Evolutionary conservation across 2,888 invertebrate species (phyloP).

Genomic region (Lampropteryx suffumata): DNA sequence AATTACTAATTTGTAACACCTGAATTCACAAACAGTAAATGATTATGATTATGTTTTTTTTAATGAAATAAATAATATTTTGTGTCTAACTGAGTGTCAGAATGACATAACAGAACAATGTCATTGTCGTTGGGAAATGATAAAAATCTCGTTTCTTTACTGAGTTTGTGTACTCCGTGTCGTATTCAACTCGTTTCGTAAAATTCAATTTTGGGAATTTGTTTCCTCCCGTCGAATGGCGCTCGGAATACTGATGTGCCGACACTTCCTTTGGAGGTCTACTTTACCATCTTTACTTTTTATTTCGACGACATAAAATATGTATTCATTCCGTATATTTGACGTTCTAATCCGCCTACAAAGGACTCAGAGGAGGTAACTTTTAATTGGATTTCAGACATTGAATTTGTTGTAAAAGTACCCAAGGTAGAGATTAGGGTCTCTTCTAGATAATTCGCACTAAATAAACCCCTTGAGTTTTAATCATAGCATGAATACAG

Average conservation of each 20-base stretch:
- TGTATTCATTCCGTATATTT: conserved; percentile 50
- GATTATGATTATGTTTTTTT: too few species aligned
- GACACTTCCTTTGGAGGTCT: conserved; percentile 55
- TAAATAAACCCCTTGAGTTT: too few species aligned
- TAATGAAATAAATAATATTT: too few species aligned
- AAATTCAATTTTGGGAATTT: conserved; percentile 83
- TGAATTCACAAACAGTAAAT: too few species aligned
- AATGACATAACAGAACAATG: conserved; percentile 39
- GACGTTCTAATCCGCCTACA: conserved; percentile 45
- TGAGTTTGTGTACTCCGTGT: conserved; percentile 75
- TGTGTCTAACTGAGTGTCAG: neutral
- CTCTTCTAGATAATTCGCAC: neutral
- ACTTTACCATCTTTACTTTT: conserved; percentile 37
- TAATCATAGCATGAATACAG: too few species aligned
- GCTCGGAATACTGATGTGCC: conserved; percentile 76
- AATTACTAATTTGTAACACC: too few species aligned
- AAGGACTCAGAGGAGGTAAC: conserved; percentile 22
- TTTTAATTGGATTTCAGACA: conserved; percentile 19
- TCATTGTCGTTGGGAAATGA: conserved; percentile 74
- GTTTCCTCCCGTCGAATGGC: conserved; percentile 76
- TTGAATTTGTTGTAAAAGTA: conserved; percentile 11
- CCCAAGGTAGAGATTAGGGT: conserved; percentile 4
- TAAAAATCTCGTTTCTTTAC: conserved; percentile 76
- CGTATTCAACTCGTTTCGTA: conserved; percentile 82
- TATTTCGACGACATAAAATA: conserved; percentile 61